Conservation (phyloP, 2,113 vertebrate species). For the Cyanoramphus novaezelandiae region DNA sequence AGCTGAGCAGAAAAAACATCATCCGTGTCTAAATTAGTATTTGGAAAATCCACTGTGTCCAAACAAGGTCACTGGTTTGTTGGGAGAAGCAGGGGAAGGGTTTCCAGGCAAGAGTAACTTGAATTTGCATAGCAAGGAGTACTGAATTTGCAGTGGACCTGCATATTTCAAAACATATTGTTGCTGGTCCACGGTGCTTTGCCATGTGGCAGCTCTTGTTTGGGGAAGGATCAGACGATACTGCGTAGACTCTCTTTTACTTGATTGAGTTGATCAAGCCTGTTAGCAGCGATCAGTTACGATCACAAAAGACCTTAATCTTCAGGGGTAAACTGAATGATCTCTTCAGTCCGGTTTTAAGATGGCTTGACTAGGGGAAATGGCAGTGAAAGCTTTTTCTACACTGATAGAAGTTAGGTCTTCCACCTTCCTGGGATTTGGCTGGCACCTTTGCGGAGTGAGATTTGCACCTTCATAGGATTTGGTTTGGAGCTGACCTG, state of each 20-base stretch:
- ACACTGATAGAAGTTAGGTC: neutral
- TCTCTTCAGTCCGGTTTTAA: neutral
- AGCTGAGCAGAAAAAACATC: neutral
- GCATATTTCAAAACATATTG: neutral
- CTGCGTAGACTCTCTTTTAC: neutral
- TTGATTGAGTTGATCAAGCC: neutral
- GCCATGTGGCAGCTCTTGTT: neutral
- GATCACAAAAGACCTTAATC: neutral
- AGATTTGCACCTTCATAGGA: neutral
- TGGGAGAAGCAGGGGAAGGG: neutral
- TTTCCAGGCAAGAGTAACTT: neutral
- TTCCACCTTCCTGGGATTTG: neutral
- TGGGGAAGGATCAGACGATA: neutral
- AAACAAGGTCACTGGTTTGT: neutral
- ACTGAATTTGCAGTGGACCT: neutral
- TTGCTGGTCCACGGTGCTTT: neutral
- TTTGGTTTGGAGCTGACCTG: neutral
- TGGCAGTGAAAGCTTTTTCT: neutral
- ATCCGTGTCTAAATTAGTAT: neutral
- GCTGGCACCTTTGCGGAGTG: neutral
- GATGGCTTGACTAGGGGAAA: neutral
- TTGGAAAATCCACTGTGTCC: neutral
- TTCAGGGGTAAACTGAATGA: neutral
- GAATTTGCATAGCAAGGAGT: neutral
- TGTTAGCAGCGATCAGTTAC: neutral